phyloP scores from a whole-genome alignment of 2,797 vertebrate species.

The Alectoris magna region DNA sequence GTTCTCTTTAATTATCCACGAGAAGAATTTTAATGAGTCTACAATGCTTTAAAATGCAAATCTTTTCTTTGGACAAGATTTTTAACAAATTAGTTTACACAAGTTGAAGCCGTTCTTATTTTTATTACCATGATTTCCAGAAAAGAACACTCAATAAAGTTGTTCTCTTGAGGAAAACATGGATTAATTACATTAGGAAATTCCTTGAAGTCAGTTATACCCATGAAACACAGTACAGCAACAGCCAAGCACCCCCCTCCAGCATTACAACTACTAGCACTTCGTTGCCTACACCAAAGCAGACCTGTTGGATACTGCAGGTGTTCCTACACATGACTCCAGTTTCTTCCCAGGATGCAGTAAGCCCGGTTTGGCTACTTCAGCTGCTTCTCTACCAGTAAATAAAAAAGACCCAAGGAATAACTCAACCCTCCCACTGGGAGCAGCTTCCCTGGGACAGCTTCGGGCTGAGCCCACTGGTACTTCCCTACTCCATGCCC shows the following conservation, averaged over 20 bases:
- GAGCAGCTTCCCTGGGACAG: neutral
- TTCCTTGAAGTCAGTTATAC: neutral
- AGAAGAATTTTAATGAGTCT: conserved; percentile 86
- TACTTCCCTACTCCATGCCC: neutral
- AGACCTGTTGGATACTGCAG: neutral
- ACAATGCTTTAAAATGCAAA: conserved; percentile 85
- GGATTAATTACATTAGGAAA: conserved; percentile 37
- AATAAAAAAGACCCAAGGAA: neutral
- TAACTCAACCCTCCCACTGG: neutral
- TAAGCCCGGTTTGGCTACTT: neutral
- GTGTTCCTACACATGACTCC: neutral
- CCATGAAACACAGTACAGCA: neutral
- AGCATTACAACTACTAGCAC: neutral
- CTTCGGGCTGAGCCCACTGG: neutral
- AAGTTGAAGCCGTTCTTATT: conserved; percentile 34
- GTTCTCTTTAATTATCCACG: conserved; percentile 72
- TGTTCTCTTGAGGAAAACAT: neutral
- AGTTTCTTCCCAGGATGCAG: neutral
- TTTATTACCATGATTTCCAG: conserved; percentile 24
- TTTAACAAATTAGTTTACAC: conserved; percentile 14
- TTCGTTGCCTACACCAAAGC: neutral
- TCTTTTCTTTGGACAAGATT: conserved; percentile 42
- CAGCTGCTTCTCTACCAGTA: neutral
- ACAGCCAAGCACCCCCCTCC: neutral
- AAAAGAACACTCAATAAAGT: neutral